phyloP scores from a whole-genome alignment of 2,797 vertebrate species.

The Microchirus variegatus region DNA sequence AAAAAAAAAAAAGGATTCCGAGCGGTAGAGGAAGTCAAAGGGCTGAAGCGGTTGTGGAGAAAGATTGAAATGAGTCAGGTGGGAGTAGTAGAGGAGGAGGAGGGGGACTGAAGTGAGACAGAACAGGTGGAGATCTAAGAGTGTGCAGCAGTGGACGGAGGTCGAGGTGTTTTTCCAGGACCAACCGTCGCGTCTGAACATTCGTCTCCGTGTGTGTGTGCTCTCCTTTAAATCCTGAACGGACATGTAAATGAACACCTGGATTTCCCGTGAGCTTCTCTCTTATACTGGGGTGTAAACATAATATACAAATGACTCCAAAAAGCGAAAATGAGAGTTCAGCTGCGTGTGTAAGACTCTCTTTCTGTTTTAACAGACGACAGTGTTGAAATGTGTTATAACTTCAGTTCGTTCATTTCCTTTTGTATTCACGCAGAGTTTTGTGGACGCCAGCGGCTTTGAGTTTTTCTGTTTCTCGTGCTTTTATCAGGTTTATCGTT shows the following conservation, averaged over 20 bases:
- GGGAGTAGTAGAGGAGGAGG: conserved; percentile 32
- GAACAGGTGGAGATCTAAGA: conserved; percentile 52
- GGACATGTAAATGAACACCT: conserved; percentile 80
- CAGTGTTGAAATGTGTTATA: too few relatives aligned
- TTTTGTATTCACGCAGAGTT: too few relatives aligned
- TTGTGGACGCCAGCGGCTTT: too few relatives aligned
- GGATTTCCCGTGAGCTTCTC: conserved; percentile 66
- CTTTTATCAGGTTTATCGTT: too few relatives aligned
- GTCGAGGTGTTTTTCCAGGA: conserved; percentile 59
- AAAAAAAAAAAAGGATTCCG: conserved; percentile 66
- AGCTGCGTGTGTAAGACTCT: too few relatives aligned
- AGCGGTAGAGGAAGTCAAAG: conserved; percentile 63
- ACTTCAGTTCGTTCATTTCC: too few relatives aligned
- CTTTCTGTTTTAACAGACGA: too few relatives aligned
- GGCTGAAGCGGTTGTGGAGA: conserved; percentile 61
- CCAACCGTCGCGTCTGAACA: conserved; percentile 23
- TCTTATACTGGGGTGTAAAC: conserved; percentile 52
- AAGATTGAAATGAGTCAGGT: conserved; percentile 65
- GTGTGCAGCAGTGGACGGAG: conserved; percentile 45
- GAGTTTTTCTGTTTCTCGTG: too few relatives aligned
- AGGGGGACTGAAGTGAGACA: conserved; percentile 47
- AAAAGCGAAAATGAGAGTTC: conserved; percentile 74
- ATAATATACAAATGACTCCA: conserved; percentile 78
- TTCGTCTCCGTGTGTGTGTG: conserved; percentile 33
- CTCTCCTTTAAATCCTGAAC: conserved; percentile 46